These are phyloP conservation scores for Acrossocheilus fasciatus DNA, from an alignment of 2,797 vertebrate genomes.

Conservation along the genomic window DNA sequence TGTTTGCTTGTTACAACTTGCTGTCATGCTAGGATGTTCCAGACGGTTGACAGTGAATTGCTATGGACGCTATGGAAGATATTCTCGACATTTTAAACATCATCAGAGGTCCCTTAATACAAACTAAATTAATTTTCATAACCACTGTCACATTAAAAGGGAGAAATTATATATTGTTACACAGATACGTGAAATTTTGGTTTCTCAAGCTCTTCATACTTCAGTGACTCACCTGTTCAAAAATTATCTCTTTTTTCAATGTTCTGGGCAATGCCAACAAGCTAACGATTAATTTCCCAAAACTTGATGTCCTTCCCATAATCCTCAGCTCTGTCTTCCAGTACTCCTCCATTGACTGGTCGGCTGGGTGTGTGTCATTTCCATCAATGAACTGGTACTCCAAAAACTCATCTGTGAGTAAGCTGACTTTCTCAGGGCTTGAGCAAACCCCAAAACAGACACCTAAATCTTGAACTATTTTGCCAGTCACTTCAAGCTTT, in stretches of 20 bases:
- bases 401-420: conserved; percentile 62
- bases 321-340: conserved; percentile 63
- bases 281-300: conserved; percentile 69
- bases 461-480: conserved; percentile 61
- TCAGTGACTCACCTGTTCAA: conserved; percentile 70
- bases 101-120: background rate
- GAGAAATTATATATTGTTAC: background rate
- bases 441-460: conserved; percentile 65
- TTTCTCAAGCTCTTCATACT: background rate
- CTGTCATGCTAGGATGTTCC: background rate
- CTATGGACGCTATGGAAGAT: background rate
- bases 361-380: background rate
- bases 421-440: background rate
- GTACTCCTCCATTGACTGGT: conserved; percentile 51
- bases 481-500: conserved; percentile 43
- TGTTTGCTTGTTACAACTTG: background rate
- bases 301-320: conserved; percentile 38
- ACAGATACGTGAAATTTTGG: background rate
- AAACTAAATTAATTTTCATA: background rate
- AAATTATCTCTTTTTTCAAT: conserved; percentile 64
- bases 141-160: background rate
- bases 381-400: conserved; percentile 44
- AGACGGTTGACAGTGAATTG: background rate
- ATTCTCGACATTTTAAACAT: background rate
- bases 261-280: conserved; percentile 73